These are phyloP conservation scores for Zaprionus taronus DNA, from an alignment of 1,140 invertebrate genomes.

Conservation along the genomic window DNA sequence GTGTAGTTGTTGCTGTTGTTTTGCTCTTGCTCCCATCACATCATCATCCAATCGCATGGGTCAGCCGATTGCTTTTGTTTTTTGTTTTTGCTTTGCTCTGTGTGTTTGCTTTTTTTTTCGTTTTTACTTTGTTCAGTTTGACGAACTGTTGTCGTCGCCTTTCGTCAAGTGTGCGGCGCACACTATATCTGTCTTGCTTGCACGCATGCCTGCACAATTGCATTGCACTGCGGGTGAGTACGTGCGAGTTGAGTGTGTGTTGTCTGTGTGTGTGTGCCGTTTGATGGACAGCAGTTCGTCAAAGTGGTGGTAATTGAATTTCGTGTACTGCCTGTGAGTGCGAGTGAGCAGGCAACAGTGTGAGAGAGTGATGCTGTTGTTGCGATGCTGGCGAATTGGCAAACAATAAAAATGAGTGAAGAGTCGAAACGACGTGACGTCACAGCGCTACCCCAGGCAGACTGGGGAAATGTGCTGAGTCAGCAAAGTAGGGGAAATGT, in stretches of 20 bases:
- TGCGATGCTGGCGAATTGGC: slow-evolving; percentile 44
- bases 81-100: slow-evolving; percentile 48
- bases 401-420: slow-evolving; percentile 63
- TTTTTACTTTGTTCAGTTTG: slow-evolving; percentile 45
- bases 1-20: slow-evolving; percentile 38
- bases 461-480: slow-evolving; percentile 52
- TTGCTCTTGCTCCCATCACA: slow-evolving; percentile 25
- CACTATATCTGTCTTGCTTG: slow-evolving; percentile 64
- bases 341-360: slow-evolving; percentile 55
- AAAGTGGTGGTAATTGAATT: slow-evolving; percentile 83
- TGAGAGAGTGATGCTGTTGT: slow-evolving; percentile 19
- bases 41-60: slow-evolving; percentile 60
- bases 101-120: slow-evolving; percentile 39
- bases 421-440: slow-evolving; percentile 56
- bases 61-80: slow-evolving; percentile 49
- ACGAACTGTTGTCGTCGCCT: slow-evolving; percentile 80
- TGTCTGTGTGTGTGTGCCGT: slow-evolving; percentile 28
- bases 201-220: slow-evolving; percentile 34
- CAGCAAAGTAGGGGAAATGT: slow-evolving; percentile 75
- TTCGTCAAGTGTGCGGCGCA: slow-evolving; percentile 62
- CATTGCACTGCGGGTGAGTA: slow-evolving; percentile 5
- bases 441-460: slow-evolving; percentile 28
- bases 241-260: slow-evolving; percentile 7
- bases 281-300: slow-evolving; percentile 83
- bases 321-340: slow-evolving; percentile 37